Conservation (phyloP, 1,140 invertebrate genomes). For the Muscidifurax raptorellus region DNA sequence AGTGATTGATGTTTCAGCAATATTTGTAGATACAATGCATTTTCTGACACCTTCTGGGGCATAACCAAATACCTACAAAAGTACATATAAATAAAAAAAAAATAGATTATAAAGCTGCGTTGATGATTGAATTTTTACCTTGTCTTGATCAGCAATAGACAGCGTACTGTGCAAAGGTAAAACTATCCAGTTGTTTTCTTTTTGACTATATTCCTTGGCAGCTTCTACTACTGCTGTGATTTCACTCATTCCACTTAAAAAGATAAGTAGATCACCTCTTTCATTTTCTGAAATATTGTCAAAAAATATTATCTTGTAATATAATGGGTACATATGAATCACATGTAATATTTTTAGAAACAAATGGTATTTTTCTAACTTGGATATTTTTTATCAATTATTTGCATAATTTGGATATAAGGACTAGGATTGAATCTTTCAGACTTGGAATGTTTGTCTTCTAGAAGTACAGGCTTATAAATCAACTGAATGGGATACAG, state of each 20-base stretch:
- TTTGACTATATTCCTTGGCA: slow-evolving; percentile 88
- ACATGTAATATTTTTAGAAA: not conserved
- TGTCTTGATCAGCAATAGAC: slow-evolving; percentile 96
- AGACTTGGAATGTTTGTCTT: slow-evolving; percentile 82
- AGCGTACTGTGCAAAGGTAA: slow-evolving; percentile 95
- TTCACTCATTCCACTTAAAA: slow-evolving; percentile 96
- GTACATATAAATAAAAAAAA: slow-evolving; percentile 54
- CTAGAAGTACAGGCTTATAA: slow-evolving; percentile 87
- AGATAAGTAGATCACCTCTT: slow-evolving; percentile 96
- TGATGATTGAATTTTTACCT: slow-evolving; percentile 76
- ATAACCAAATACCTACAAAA: slow-evolving; percentile 92
- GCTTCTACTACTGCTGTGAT: slow-evolving; percentile 94
- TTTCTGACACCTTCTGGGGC: slow-evolving; percentile 96
- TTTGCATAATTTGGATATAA: slow-evolving; percentile 93
- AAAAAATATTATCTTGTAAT: slow-evolving; percentile 42
- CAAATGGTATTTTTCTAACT: slow-evolving; percentile 72
- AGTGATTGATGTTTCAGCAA: slow-evolving; percentile 99
- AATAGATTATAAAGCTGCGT: slow-evolving; percentile 14
- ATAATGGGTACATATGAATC: not conserved
- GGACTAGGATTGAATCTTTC: slow-evolving; percentile 92
- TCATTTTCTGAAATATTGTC: slow-evolving; percentile 80
- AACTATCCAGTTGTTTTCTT: slow-evolving; percentile 93
- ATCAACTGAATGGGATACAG: slow-evolving; percentile 93
- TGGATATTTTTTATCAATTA: slow-evolving; percentile 93
- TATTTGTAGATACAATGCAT: slow-evolving; percentile 99